Conservation (phyloP, 2,797 vertebrate species). For the Oryzias sinensis region DNA sequence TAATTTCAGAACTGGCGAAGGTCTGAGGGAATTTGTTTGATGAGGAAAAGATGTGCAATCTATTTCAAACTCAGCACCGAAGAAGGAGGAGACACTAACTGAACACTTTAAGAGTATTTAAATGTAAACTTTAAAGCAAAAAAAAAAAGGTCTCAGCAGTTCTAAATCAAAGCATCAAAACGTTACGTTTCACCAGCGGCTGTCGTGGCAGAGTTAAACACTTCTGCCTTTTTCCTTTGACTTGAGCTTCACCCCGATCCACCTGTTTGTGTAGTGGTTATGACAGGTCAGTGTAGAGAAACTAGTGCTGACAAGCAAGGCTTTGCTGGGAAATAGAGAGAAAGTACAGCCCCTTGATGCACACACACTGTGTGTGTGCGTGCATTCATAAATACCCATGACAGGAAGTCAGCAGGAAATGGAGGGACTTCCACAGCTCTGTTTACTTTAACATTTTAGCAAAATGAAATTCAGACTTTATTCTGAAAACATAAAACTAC, state of each 20-base stretch:
- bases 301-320: conserved; percentile 61
- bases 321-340: conserved; percentile 67
- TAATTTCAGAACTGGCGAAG: conserved; percentile 45
- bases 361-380: conserved; percentile 23
- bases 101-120: conserved; percentile 28
- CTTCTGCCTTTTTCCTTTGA: conserved; percentile 47
- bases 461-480: conserved; percentile 63
- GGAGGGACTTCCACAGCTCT: conserved; percentile 77
- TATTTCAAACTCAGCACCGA: conserved; percentile 36
- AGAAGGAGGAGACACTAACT: conserved; percentile 44
- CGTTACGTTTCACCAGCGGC: conserved; percentile 8
- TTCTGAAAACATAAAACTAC: conserved; percentile 59
- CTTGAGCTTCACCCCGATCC: conserved; percentile 56
- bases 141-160: conserved; percentile 3
- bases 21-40: conserved; percentile 41
- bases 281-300: conserved; percentile 69
- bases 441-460: conserved; percentile 75
- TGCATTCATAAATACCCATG: conserved; percentile 64
- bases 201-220: conserved; percentile 35
- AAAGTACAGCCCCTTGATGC: conserved; percentile 29
- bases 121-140: conserved; percentile 10
- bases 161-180: conserved; percentile 15
- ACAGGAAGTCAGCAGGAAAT: conserved; percentile 79
- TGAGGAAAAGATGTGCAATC: conserved; percentile 45
- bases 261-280: conserved; percentile 70